Conservation (phyloP, 1,140 invertebrate genomes). For the Zaprionus kolodkinae region DNA sequence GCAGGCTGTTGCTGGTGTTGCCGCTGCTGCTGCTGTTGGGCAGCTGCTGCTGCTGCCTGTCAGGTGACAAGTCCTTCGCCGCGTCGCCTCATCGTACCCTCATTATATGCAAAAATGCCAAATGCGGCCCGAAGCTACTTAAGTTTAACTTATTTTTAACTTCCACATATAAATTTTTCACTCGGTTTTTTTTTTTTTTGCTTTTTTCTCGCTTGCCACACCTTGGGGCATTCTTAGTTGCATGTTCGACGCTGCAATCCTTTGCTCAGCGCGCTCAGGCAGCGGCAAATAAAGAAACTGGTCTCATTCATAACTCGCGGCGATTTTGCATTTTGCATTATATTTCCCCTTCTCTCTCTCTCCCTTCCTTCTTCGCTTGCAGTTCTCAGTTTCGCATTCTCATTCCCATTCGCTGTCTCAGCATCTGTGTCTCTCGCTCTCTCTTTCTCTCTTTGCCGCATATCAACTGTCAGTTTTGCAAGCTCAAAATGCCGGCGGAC, state of each 20-base stretch:
- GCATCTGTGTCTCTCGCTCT: neutral
- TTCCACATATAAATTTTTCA: slow-evolving; percentile 66
- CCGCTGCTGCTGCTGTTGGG: neutral
- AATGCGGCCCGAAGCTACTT: slow-evolving; percentile 66
- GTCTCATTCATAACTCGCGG: slow-evolving; percentile 80
- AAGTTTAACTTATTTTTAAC: slow-evolving; percentile 82
- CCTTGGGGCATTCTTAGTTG: slow-evolving; percentile 72
- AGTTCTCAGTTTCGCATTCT: slow-evolving; percentile 19
- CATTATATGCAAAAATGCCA: slow-evolving; percentile 80
- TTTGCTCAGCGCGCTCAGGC: slow-evolving; percentile 42
- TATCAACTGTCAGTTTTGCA: slow-evolving; percentile 79
- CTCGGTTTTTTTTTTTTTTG: slow-evolving; percentile 23
- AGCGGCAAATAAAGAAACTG: slow-evolving; percentile 74
- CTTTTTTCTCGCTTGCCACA: slow-evolving; percentile 26
- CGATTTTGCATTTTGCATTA: slow-evolving; percentile 79
- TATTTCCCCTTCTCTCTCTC: slow-evolving; percentile 43
- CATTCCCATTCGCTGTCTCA: slow-evolving; percentile 40
- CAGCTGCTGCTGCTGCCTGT: slow-evolving; percentile 35
- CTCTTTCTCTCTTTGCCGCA: slow-evolving; percentile 19
- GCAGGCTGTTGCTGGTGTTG: slow-evolving; percentile 7
- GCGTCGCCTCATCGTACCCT: slow-evolving; percentile 48
- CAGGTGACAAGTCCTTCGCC: slow-evolving; percentile 67
- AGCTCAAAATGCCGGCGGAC: slow-evolving; percentile 67
- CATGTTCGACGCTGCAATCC: slow-evolving; percentile 76
- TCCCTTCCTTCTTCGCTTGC: slow-evolving; percentile 29